These are phyloP conservation scores for Drosophila robusta DNA, from an alignment of 2,888 invertebrate species.

Conservation along the genomic window DNA sequence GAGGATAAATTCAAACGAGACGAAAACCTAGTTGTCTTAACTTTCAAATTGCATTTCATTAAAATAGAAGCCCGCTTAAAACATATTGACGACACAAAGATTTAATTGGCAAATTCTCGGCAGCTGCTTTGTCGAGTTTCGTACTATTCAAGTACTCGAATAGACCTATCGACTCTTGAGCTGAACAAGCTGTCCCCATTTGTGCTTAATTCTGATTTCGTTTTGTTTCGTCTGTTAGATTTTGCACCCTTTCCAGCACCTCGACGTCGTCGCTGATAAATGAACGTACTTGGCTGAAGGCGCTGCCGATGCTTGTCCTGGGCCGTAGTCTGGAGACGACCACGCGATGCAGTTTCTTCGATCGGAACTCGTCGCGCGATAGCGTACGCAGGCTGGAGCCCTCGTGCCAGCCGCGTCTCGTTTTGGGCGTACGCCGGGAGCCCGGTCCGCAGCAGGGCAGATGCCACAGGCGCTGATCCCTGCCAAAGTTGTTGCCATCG, in stretches of 20 bases:
- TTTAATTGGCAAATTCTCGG: not conserved
- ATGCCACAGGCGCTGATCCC: conserved; percentile 91
- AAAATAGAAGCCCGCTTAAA: not conserved
- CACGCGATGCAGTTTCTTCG: conserved; percentile 45
- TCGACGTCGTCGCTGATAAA: conserved; percentile 9
- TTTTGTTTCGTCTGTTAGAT: not conserved
- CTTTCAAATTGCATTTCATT: not conserved
- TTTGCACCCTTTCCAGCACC: conserved; percentile 19
- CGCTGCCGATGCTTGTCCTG: not conserved
- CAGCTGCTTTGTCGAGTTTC: not conserved
- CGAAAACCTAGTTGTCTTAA: not conserved
- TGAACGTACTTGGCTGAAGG: not conserved
- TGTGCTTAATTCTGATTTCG: not conserved
- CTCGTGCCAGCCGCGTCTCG: conserved; percentile 40
- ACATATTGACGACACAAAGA: not conserved
- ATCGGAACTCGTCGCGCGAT: conserved; percentile 61
- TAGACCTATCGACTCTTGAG: not conserved
- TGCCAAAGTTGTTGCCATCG: conserved; percentile 94
- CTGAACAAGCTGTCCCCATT: not conserved
- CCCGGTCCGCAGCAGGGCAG: conserved; percentile 88
- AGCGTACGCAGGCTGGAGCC: conserved; percentile 64
- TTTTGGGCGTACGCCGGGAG: conserved; percentile 84
- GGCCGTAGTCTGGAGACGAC: conserved; percentile 19
- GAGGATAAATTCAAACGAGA: too few species aligned
- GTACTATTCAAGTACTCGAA: not conserved